Conservation (phyloP, 2,888 invertebrate genomes). For the Lithophane socia region DNA sequence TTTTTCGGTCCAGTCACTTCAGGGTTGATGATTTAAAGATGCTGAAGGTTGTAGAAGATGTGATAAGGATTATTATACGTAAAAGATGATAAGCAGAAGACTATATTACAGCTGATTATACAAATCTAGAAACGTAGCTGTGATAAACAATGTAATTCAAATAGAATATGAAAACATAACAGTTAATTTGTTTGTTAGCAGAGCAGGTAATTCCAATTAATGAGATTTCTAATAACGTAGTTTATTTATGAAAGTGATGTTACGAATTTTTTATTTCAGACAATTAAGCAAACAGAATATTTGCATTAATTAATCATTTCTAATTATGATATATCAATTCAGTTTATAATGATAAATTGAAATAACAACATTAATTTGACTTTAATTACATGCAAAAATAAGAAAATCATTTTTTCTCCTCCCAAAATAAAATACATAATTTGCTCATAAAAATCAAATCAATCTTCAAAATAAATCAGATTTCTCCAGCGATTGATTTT, state of each 20-base stretch:
- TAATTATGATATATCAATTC: not conserved
- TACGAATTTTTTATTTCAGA: not conserved
- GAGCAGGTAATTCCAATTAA: conserved; percentile 1
- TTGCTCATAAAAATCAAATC: conserved; percentile 29
- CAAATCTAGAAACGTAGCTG: not conserved
- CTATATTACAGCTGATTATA: not conserved
- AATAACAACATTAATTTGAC: not conserved
- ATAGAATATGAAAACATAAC: conserved; percentile 7
- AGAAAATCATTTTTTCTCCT: too few relatives aligned
- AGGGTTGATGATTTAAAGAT: not conserved
- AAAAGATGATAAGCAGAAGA: not conserved
- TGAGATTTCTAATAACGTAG: conserved; percentile 8
- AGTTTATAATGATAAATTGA: not conserved
- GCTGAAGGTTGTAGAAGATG: not conserved
- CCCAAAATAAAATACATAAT: conserved; percentile 6
- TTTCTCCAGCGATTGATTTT: conserved; percentile 36
- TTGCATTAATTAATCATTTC: not conserved
- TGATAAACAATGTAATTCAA: not conserved
- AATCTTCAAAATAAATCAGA: conserved; percentile 40
- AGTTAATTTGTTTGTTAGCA: conserved; percentile 3
- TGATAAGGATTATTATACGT: not conserved
- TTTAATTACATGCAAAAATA: not conserved
- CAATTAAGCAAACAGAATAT: not conserved
- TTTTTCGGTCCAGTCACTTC: not conserved
- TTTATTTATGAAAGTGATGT: not conserved